Percentiles rank a stretch among this genome's conserved stretches.
Evolutionary conservation across 2,113 vertebrate genomes (phyloP).

Genomic region (Tiliqua scincoides): DNA sequence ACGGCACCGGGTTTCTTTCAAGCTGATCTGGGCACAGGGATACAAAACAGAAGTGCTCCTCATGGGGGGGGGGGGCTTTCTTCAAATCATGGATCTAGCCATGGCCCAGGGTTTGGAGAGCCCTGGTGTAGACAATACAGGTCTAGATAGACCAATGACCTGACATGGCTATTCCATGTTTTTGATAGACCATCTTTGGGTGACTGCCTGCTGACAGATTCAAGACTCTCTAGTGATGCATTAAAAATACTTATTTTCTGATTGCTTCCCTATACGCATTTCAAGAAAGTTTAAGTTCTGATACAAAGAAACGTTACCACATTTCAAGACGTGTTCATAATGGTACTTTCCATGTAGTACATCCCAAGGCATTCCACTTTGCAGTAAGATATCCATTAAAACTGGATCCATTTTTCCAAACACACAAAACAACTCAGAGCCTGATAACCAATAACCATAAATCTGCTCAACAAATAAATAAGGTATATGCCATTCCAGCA

Average conservation of each 20-base stretch:
- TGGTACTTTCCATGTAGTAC: neutral
- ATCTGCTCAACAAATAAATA: slow-evolving; percentile 5
- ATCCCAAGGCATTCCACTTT: neutral
- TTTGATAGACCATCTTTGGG: neutral
- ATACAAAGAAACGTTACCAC: neutral
- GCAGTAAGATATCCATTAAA: slow-evolving; percentile 13
- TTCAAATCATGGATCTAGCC: no score
- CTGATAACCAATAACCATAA: slow-evolving; percentile 20
- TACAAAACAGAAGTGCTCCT: no score
- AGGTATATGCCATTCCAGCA: neutral
- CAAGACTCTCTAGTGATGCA: neutral
- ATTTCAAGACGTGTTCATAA: neutral
- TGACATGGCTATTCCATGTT: no score
- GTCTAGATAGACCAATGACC: no score
- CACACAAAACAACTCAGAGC: neutral
- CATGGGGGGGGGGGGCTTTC: no score
- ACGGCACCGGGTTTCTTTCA: no score
- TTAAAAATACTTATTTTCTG: neutral
- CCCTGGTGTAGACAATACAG: no score
- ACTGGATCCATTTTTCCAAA: neutral
- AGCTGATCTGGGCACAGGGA: no score
- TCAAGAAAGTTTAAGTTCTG: neutral
- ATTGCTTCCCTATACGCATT: neutral
- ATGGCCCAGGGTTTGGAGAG: no score
- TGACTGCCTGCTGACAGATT: neutral